phyloP scores from a whole-genome alignment of 53 echinoderm and acorn worm species.

The Echinometra lucunter region DNA sequence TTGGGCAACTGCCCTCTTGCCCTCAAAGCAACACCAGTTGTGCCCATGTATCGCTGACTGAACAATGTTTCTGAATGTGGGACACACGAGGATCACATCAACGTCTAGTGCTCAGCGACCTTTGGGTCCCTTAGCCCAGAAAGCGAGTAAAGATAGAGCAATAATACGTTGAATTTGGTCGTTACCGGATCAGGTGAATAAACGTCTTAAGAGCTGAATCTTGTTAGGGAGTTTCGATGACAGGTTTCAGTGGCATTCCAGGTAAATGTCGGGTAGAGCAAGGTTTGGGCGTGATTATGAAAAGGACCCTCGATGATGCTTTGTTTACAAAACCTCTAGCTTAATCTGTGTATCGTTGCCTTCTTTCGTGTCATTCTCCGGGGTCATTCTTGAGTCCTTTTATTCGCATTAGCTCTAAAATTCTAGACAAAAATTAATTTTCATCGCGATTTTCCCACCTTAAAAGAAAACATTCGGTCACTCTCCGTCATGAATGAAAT shows the following conservation, averaged over 20 bases:
- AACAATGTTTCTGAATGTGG: background rate
- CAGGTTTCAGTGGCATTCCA: background rate
- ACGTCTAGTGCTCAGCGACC: background rate
- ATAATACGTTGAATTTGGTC: too few relatives aligned
- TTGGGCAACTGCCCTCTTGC: too few relatives aligned
- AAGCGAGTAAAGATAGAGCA: background rate
- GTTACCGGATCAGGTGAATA: background rate
- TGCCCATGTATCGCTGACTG: too few relatives aligned
- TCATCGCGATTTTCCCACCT: too few relatives aligned
- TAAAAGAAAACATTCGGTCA: too few relatives aligned
- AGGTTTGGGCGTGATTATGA: background rate
- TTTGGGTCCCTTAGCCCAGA: background rate
- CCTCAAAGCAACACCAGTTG: too few relatives aligned
- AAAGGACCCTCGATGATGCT: background rate
- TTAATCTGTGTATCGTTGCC: too few relatives aligned
- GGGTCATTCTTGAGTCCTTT: too few relatives aligned
- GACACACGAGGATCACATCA: background rate
- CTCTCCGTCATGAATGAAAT: too few relatives aligned
- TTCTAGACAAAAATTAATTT: too few relatives aligned
- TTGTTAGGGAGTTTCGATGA: background rate
- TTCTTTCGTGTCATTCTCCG: too few relatives aligned
- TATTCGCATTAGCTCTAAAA: too few relatives aligned
- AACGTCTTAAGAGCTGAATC: background rate
- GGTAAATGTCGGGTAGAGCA: background rate
- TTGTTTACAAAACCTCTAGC: background rate